Evolutionary conservation across 1,140 invertebrate genomes (phyloP).

Genomic region (Muscidifurax raptorellus): DNA sequence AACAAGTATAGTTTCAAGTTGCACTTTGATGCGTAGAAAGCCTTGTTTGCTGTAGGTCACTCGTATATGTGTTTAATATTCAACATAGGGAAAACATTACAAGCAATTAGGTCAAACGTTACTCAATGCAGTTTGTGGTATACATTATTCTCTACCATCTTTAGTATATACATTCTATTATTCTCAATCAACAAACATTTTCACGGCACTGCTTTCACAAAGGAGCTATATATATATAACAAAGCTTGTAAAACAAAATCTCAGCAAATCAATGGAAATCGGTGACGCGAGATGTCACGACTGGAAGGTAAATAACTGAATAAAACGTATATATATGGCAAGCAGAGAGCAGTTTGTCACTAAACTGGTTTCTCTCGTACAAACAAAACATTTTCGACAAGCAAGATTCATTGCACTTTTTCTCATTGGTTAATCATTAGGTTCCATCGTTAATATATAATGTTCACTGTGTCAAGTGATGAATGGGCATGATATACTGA

Average conservation of each 20-base stretch:
- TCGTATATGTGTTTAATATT: not conserved
- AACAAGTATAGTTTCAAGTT: not conserved
- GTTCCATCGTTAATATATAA: conserved; percentile 3
- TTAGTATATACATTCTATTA: conserved; percentile 8
- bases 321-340: conserved; percentile 27
- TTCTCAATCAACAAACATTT: conserved; percentile 42
- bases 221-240: conserved; percentile 9
- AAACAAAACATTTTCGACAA: conserved; percentile 42
- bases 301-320: conserved; percentile 13
- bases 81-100: conserved; percentile 26
- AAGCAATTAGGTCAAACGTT: conserved; percentile 27
- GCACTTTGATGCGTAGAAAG: not conserved
- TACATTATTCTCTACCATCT: not conserved
- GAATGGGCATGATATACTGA: conserved; percentile 29
- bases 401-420: conserved; percentile 45
- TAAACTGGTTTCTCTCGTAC: conserved; percentile 44
- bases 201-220: not conserved
- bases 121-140: conserved; percentile 1
- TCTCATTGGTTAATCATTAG: not conserved
- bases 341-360: conserved; percentile 37
- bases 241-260: conserved; percentile 38
- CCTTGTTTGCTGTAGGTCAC: not conserved
- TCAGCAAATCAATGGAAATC: conserved; percentile 37
- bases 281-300: conserved; percentile 2
- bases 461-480: conserved; percentile 28